A percentile compares a stretch with the other conserved stretches of the same genome.
Conservation (phyloP, 2,888 invertebrate genomes). For the Empis stercorea region DNA sequence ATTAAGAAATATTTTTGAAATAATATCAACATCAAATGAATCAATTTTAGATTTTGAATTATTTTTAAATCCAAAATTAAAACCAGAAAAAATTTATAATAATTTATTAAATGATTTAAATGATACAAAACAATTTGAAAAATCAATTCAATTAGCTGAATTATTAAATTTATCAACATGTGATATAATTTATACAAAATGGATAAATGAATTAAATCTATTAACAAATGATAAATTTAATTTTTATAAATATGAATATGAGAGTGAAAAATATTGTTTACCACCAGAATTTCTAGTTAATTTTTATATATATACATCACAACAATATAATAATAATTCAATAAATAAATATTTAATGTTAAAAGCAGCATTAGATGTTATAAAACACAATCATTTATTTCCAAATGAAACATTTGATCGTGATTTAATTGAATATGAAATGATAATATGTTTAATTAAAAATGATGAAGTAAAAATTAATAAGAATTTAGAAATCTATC, state of each 20-base stretch:
- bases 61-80: not conserved
- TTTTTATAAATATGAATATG: slow-evolving; percentile 47
- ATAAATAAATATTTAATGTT: slow-evolving; percentile 39
- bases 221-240: slow-evolving; percentile 32
- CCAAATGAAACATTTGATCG: slow-evolving; percentile 34
- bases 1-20: slow-evolving; percentile 40
- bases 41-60: not conserved
- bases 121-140: slow-evolving; percentile 36
- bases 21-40: slow-evolving; percentile 30
- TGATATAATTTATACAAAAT: slow-evolving; percentile 38
- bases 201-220: slow-evolving; percentile 37
- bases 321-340: slow-evolving; percentile 34
- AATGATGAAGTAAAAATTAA: slow-evolving; percentile 16
- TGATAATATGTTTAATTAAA: slow-evolving; percentile 29
- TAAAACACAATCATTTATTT: slow-evolving; percentile 30
- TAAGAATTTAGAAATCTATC: slow-evolving; percentile 22
- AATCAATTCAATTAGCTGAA: slow-evolving; percentile 41
- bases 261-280: slow-evolving; percentile 47
- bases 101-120: slow-evolving; percentile 38
- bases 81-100: slow-evolving; percentile 35
- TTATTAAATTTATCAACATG: slow-evolving; percentile 34
- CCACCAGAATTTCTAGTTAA: slow-evolving; percentile 47
- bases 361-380: slow-evolving; percentile 29
- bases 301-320: slow-evolving; percentile 45
- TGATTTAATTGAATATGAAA: slow-evolving; percentile 35